Evolutionary conservation across 2,888 invertebrate genomes (phyloP).

Genomic region (Tipula helvola): DNA sequence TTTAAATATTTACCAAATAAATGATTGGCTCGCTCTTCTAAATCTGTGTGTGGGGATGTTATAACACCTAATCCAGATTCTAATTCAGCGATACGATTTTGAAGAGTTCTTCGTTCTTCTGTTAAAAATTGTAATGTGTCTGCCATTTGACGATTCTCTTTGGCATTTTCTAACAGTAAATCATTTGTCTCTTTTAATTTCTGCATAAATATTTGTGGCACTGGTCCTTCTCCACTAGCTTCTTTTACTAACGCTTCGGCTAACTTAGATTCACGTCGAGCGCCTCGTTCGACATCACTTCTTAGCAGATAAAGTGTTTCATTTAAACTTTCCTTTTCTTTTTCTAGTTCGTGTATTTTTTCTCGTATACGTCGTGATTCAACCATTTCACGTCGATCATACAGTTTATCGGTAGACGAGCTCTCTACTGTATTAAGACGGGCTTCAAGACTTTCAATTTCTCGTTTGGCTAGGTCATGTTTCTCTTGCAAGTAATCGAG

Average conservation of each 20-base stretch:
- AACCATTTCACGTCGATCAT: slow-evolving; percentile 29
- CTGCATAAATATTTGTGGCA: slow-evolving; percentile 33
- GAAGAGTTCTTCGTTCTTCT: slow-evolving; percentile 38
- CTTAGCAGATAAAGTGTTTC: slow-evolving; percentile 27
- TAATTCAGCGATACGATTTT: slow-evolving; percentile 37
- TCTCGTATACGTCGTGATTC: slow-evolving; percentile 29
- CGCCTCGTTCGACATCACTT: slow-evolving; percentile 30
- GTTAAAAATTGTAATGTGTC: slow-evolving; percentile 34
- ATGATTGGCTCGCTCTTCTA: slow-evolving; percentile 36
- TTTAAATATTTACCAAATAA: slow-evolving; percentile 58
- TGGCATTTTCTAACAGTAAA: slow-evolving; percentile 37
- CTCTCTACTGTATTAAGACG: slow-evolving; percentile 26
- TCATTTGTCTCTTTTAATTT: slow-evolving; percentile 40
- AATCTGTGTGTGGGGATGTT: slow-evolving; percentile 20
- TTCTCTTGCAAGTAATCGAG: slow-evolving; percentile 30
- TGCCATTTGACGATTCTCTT: slow-evolving; percentile 41
- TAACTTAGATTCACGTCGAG: slow-evolving; percentile 30
- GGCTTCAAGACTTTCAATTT: slow-evolving; percentile 39
- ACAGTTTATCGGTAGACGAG: neutral
- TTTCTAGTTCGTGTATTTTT: slow-evolving; percentile 23
- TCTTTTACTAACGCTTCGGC: slow-evolving; percentile 30
- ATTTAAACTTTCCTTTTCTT: slow-evolving; percentile 25
- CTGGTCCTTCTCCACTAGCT: slow-evolving; percentile 24
- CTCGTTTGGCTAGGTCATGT: slow-evolving; percentile 29
- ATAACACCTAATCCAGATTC: slow-evolving; percentile 23